Evolutionary conservation across 1,140 invertebrate species (phyloP).

Genomic region (Maconellicoccus hirsutus): DNA sequence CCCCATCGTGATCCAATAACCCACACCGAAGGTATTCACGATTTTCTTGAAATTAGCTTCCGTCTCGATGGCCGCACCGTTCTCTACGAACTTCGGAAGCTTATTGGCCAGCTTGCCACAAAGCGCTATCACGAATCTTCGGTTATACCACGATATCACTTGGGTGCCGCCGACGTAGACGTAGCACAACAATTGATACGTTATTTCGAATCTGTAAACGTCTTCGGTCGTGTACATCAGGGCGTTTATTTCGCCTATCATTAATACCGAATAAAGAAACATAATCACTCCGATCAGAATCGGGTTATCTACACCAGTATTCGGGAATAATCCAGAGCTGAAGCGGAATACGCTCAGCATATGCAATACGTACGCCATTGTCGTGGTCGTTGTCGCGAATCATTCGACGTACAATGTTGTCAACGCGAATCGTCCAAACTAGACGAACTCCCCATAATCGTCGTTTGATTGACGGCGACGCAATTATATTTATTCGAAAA

Average conservation of each 20-base stretch:
- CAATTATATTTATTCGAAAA: no score
- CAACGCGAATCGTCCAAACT: no score
- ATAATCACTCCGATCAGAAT: no score
- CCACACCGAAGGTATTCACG: not conserved
- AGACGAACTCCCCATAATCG: no score
- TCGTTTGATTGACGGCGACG: no score
- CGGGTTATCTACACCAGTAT: no score
- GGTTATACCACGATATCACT: not conserved
- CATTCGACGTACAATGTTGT: no score
- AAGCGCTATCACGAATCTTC: not conserved
- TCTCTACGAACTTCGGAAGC: not conserved
- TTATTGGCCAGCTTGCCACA: not conserved
- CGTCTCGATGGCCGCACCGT: not conserved
- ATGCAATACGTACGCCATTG: no score
- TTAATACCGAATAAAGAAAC: not conserved
- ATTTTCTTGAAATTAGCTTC: constrained; percentile 6
- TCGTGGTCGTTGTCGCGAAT: no score
- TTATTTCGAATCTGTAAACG: not conserved
- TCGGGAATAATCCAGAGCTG: no score
- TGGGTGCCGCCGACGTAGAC: not conserved
- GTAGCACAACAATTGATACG: not conserved
- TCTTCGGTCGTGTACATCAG: not conserved
- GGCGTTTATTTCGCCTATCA: not conserved
- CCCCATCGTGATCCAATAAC: not conserved
- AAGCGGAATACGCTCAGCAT: no score